phyloP scores from a whole-genome alignment of 2,797 vertebrate species.

The Menidia menidia region DNA sequence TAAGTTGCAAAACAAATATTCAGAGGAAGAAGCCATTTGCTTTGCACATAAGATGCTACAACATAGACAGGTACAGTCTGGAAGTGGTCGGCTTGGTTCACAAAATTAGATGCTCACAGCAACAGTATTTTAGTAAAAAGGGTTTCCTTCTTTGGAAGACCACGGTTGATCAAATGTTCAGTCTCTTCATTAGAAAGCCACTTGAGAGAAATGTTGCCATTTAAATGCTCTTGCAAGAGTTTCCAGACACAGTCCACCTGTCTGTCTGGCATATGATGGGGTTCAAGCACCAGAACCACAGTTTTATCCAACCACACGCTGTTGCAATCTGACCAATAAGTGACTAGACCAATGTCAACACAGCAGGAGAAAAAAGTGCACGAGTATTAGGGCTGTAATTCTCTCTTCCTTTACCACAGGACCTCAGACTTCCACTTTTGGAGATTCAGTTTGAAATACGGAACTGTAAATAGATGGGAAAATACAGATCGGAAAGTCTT shows the following conservation, averaged over 20 bases:
- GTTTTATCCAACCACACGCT: conserved; percentile 70
- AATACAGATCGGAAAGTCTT: conserved; percentile 68
- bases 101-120: conserved; percentile 31
- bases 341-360: conserved; percentile 70
- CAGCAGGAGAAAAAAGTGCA: conserved; percentile 48
- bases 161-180: conserved; percentile 55
- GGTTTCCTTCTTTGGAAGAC: conserved; percentile 50
- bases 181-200: conserved; percentile 43
- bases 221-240: conserved; percentile 53
- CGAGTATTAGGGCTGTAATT: conserved; percentile 72
- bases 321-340: conserved; percentile 73
- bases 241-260: conserved; percentile 81
- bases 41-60: neutral
- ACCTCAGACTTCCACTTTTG: conserved; percentile 74
- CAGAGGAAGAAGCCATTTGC: conserved; percentile 20
- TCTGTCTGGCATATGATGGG: conserved; percentile 68
- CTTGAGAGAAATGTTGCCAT: conserved; percentile 52
- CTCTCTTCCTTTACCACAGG: conserved; percentile 69
- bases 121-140: conserved; percentile 39
- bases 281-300: conserved; percentile 60
- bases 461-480: conserved; percentile 74
- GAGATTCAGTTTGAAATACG: conserved; percentile 78
- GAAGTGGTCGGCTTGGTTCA: conserved; percentile 38
- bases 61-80: conserved; percentile 30
- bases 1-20: conserved; percentile 19